Conservation (phyloP, 2,113 vertebrate genomes). For the Pollimyrus isidori region DNA sequence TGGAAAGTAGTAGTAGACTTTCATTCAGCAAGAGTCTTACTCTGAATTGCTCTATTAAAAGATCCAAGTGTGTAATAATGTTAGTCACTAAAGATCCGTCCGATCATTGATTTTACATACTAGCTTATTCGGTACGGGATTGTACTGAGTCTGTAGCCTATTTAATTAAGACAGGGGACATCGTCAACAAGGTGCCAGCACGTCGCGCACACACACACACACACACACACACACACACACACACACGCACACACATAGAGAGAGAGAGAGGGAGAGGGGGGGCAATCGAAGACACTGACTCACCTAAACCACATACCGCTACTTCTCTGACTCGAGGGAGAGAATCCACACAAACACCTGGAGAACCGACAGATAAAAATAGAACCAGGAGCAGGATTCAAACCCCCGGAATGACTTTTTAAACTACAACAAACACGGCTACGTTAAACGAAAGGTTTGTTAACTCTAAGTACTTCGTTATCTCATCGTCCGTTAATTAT, state of each 20-base stretch:
- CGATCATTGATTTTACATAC: background rate
- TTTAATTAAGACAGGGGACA: background rate
- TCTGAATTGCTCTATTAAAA: background rate
- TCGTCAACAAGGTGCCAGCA: background rate
- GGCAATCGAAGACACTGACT: background rate
- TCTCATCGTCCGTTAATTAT: background rate
- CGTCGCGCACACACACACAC: background rate
- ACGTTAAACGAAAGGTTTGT: background rate
- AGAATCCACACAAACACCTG: background rate
- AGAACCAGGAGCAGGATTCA: background rate
- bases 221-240: background rate
- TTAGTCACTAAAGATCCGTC: background rate
- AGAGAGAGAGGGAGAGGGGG: too few species aligned
- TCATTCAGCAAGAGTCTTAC: background rate
- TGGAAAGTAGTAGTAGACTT: background rate
- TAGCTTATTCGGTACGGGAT: background rate
- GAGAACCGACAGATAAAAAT: background rate
- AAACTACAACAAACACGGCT: background rate
- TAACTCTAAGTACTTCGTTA: background rate
- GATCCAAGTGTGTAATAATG: background rate
- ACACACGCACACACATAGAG: background rate
- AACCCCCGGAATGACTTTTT: background rate
- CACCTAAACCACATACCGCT: background rate
- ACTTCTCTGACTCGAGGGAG: background rate
- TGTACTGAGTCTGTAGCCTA: background rate